Conservation (phyloP, 2,797 vertebrate genomes). For the Anableps anableps region DNA sequence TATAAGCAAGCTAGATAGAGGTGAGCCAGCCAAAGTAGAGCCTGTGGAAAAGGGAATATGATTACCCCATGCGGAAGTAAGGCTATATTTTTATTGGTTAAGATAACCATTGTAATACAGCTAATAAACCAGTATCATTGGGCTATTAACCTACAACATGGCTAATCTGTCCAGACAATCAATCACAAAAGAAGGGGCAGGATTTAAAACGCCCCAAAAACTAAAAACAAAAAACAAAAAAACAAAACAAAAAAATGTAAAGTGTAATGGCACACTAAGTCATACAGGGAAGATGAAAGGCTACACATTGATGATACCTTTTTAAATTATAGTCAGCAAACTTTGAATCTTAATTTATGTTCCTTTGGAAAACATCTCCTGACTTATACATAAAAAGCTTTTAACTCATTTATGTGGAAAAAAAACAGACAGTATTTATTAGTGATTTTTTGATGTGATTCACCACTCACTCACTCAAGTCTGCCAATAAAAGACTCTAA, state of each 20-base stretch:
- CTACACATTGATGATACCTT: slow-evolving; percentile 28
- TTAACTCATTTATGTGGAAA: slow-evolving; percentile 18
- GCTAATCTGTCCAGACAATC: neutral
- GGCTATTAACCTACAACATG: neutral
- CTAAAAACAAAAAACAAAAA: neutral
- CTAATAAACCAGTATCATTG: neutral
- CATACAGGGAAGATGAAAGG: slow-evolving; percentile 13
- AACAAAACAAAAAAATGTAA: slow-evolving; percentile 1
- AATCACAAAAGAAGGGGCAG: neutral
- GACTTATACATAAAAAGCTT: slow-evolving; percentile 28
- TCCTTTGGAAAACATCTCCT: slow-evolving; percentile 4
- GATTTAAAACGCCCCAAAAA: neutral
- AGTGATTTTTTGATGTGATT: slow-evolving; percentile 19
- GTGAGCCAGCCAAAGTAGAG: too few relatives aligned
- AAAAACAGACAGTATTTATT: slow-evolving; percentile 21
- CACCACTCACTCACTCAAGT: slow-evolving; percentile 4
- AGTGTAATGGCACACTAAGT: neutral
- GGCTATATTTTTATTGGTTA: neutral
- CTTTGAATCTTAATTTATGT: slow-evolving; percentile 12
- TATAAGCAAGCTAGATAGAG: too few relatives aligned
- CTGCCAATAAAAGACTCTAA: slow-evolving; percentile 23
- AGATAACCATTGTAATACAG: neutral
- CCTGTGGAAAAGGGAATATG: too few relatives aligned
- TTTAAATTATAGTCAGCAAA: slow-evolving; percentile 20
- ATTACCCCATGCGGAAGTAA: neutral